Evolutionary conservation across 2,888 invertebrate genomes (phyloP), one percentile per base, ranked within the genome.

Genomic region (Xylota segnis): DNA sequence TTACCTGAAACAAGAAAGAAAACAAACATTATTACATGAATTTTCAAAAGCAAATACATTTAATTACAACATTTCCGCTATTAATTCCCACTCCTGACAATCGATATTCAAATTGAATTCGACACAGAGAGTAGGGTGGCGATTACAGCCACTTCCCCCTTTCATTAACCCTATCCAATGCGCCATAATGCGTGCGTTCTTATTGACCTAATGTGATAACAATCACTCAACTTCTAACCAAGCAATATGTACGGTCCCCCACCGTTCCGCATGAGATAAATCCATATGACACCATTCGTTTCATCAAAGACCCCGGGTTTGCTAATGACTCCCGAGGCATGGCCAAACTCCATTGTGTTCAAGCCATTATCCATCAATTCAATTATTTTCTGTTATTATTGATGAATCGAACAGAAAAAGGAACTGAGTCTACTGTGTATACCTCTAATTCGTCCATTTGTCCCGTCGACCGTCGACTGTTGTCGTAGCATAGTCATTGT

Each of bases 401-500:
- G 59, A 81, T 76, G 75, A 71, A 50, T n/a, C 54, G 16, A 43
- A n/a, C 52, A 23, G 18, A 54, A 32, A n/a, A 52, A 52, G 61
- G 59, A 75, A 58, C 23, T 70, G 43, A 50, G 50, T 47, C 16
- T 34, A 43, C 58, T 9, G 32, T 27, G 77, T 72, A 77, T 72
- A 72, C 61, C 61, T 63, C 81, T 76, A 86, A 86, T 86, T 81
- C 81, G 79, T 75, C 59, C 63, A 66, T 78, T 71, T 75, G 70
- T 43, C 29, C 32, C 52, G 40, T 40, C 34, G 23, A 3, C 23
- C 23, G 3, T 23, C n/a, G n/a, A n/a, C n/a, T 23, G 23, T 23
- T 5, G 32, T 32, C 32, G 32, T 32, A 32, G 29, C 32, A 5
- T 32, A 32, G 23, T 23, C 3, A 23, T 43, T 63, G 16, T 10